phyloP scores from a whole-genome alignment of 2,797 vertebrate genomes.

The Acomys russatus region DNA sequence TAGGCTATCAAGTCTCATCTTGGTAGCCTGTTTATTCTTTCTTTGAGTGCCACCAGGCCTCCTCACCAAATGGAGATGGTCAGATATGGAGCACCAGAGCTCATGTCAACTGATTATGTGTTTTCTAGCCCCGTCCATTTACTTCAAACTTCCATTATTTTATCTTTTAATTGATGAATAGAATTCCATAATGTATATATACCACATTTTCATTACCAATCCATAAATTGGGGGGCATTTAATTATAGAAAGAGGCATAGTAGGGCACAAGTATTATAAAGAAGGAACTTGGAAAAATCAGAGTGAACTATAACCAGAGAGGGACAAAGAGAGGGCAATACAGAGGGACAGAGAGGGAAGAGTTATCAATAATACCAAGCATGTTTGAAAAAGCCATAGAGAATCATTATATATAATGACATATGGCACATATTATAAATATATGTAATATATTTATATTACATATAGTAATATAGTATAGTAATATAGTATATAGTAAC shows the following conservation, averaged over 20 bases:
- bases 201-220: not conserved
- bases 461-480: not conserved
- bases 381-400: not conserved
- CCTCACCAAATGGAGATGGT: too few species aligned
- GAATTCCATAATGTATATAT: not conserved
- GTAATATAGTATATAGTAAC: not conserved
- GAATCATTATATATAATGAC: not conserved
- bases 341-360: not conserved
- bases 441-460: not conserved
- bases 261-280: not conserved
- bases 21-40: too few species aligned
- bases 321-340: not conserved
- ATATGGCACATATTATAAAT: too few species aligned
- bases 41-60: too few species aligned
- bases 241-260: not conserved
- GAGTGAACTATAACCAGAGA: not conserved
- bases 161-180: not conserved
- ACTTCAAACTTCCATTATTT: not conserved
- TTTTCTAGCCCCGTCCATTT: not conserved
- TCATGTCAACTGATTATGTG: not conserved
- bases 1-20: too few species aligned
- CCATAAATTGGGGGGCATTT: not conserved
- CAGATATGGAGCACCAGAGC: too few species aligned
- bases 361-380: not conserved
- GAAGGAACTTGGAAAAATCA: not conserved